These are phyloP conservation scores for Pollicipes pollicipes DNA, from an alignment of 1,140 invertebrate species.

Conservation along the genomic window DNA sequence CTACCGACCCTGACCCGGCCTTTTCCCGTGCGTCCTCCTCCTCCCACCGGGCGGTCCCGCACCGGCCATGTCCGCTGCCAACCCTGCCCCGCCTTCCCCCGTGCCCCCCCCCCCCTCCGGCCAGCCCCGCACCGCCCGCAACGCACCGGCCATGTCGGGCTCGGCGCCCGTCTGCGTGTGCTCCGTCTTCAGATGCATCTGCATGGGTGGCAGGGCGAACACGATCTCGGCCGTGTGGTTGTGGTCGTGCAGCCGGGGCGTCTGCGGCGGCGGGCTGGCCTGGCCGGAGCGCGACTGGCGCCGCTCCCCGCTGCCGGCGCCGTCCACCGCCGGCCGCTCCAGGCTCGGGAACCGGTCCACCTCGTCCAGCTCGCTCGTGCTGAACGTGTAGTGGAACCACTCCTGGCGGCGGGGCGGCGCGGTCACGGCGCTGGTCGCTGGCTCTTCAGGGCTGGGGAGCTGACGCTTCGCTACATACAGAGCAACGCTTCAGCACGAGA, in stretches of 20 bases:
- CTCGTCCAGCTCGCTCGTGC: slow-evolving; percentile 74
- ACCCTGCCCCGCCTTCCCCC: too few relatives aligned
- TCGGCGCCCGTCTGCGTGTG: slow-evolving; percentile 57
- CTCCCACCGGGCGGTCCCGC: too few relatives aligned
- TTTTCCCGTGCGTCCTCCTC: too few relatives aligned
- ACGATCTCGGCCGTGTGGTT: slow-evolving; percentile 86
- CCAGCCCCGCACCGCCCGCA: too few relatives aligned
- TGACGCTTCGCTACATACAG: too few relatives aligned
- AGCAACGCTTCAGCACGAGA: too few relatives aligned
- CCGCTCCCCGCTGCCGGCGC: slow-evolving; percentile 28
- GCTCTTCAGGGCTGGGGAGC: too few relatives aligned
- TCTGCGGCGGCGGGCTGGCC: slow-evolving; percentile 33
- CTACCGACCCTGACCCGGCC: too few relatives aligned
- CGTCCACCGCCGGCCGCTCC: slow-evolving; percentile 40
- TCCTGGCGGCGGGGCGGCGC: slow-evolving; percentile 30
- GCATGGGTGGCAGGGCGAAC: slow-evolving; percentile 79
- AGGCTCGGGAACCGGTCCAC: slow-evolving; percentile 75
- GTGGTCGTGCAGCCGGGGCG: slow-evolving; percentile 48
- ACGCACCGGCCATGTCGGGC: slow-evolving; percentile 45
- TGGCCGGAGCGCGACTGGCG: slow-evolving; percentile 51
- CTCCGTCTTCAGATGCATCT: slow-evolving; percentile 81
- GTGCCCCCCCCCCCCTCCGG: too few relatives aligned
- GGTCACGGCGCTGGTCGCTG: too few relatives aligned
- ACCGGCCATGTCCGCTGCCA: too few relatives aligned
- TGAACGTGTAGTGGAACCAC: slow-evolving; percentile 94